phyloP scores from a whole-genome alignment of 2,797 vertebrate species.

The Parauchenoglanis ngamensis region DNA sequence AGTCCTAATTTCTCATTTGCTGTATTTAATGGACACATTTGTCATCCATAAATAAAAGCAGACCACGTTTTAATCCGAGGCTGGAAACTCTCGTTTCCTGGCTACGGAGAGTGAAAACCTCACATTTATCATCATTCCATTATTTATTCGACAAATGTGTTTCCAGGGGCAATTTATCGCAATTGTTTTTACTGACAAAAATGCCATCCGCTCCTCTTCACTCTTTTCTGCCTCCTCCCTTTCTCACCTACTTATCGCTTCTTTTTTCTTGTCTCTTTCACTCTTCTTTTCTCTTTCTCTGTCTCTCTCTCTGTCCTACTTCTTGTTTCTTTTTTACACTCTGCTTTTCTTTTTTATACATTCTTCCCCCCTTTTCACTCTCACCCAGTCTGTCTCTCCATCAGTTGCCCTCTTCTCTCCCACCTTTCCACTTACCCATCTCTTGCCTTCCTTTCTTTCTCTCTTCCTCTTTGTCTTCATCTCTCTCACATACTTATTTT shows the following conservation, averaged over 20 bases:
- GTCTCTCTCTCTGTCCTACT: neutral
- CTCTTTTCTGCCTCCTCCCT: neutral
- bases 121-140: conserved; percentile 15
- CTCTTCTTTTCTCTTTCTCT: too few species aligned
- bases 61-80: neutral
- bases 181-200: conserved; percentile 1
- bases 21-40: conserved; percentile 11
- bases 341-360: neutral
- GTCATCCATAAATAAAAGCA: conserved; percentile 26
- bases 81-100: neutral
- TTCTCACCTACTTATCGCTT: neutral
- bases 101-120: neutral
- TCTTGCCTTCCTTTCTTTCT: neutral
- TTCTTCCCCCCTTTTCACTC: neutral
- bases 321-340: neutral
- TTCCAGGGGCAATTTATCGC: neutral
- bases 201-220: neutral
- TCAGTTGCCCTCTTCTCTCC: neutral
- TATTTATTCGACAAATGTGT: neutral
- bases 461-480: neutral
- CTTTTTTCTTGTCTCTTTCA: neutral
- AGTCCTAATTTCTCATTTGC: conserved; percentile 24
- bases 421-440: neutral
- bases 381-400: neutral
- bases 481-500: neutral